A percentile compares a stretch with the other conserved stretches of the same genome.
These are phyloP conservation scores for Beris morrisii DNA, from an alignment of 2,888 invertebrate genomes.

Conservation along the genomic window DNA sequence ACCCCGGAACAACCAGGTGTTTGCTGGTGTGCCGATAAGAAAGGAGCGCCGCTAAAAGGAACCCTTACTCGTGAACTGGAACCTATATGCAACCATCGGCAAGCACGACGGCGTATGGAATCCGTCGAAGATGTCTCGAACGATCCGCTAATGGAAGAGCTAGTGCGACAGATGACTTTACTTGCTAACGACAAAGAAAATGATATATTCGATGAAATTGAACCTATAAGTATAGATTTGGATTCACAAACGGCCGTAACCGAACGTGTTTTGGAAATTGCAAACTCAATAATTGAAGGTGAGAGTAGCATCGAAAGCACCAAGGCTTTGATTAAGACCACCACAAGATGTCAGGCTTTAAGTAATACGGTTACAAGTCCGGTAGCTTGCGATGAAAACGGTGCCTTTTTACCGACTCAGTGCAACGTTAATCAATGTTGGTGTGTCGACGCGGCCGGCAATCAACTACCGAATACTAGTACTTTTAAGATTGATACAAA, in stretches of 20 bases:
- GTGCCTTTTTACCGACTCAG: slow-evolving; percentile 74
- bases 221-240: slow-evolving; percentile 17
- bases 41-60: slow-evolving; percentile 79
- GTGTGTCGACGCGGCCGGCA: slow-evolving; percentile 86
- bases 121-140: slow-evolving; percentile 54
- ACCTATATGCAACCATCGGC: slow-evolving; percentile 78
- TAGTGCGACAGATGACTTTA: slow-evolving; percentile 68
- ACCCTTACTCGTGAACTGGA: slow-evolving; percentile 74
- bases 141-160: slow-evolving; percentile 66
- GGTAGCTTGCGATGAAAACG: slow-evolving; percentile 67
- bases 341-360: slow-evolving; percentile 57
- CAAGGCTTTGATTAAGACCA: slow-evolving; percentile 47
- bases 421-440: slow-evolving; percentile 72
- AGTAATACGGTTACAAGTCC: slow-evolving; percentile 55
- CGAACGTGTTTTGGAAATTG: slow-evolving; percentile 49
- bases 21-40: slow-evolving; percentile 85
- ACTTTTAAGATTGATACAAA: slow-evolving; percentile 62
- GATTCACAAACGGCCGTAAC: slow-evolving; percentile 53
- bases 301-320: slow-evolving; percentile 51
- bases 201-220: slow-evolving; percentile 38
- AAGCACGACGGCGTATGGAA: slow-evolving; percentile 65
- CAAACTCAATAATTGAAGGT: slow-evolving; percentile 48
- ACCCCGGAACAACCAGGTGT: slow-evolving; percentile 62
- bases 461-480: slow-evolving; percentile 65
- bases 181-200: slow-evolving; percentile 57